These are phyloP conservation scores for Dolichomitus sp. DNA, from an alignment of 2,888 invertebrate species.

Conservation along the genomic window DNA sequence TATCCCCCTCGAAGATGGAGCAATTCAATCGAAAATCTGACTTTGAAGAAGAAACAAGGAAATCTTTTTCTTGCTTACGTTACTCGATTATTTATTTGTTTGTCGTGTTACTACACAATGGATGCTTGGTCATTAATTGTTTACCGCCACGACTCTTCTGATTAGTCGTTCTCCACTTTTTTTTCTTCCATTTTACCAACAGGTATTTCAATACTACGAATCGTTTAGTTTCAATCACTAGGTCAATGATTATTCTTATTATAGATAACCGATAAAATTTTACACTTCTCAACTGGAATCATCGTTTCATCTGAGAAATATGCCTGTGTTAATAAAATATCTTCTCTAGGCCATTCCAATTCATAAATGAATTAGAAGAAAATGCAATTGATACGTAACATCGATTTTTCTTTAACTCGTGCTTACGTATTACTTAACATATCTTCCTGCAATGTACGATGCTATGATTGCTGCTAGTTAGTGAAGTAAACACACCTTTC, in stretches of 20 bases:
- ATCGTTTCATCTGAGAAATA: neutral
- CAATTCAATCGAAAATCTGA: neutral
- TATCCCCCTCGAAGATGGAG: neutral
- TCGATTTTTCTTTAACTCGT: no score
- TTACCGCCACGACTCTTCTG: neutral
- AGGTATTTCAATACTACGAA: neutral
- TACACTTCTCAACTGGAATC: neutral
- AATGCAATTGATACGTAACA: no score
- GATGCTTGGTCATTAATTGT: neutral
- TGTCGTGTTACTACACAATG: neutral
- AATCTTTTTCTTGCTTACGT: neutral
- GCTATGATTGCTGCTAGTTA: neutral
- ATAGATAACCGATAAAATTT: neutral
- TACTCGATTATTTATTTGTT: neutral
- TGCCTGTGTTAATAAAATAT: neutral
- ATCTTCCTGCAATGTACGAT: neutral
- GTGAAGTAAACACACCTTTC: slow-evolving; percentile 17
- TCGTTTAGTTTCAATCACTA: neutral
- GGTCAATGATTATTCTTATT: slow-evolving; percentile 2
- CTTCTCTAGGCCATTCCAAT: no score
- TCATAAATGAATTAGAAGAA: no score
- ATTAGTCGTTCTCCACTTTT: neutral
- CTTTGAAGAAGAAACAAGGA: neutral
- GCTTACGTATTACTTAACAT: no score
- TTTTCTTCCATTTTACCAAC: neutral